Percentiles rank a stretch among this genome's conserved stretches.
Evolutionary conservation across 2,113 vertebrate species (phyloP).

Genomic region (Cephalopterus ornatus): DNA sequence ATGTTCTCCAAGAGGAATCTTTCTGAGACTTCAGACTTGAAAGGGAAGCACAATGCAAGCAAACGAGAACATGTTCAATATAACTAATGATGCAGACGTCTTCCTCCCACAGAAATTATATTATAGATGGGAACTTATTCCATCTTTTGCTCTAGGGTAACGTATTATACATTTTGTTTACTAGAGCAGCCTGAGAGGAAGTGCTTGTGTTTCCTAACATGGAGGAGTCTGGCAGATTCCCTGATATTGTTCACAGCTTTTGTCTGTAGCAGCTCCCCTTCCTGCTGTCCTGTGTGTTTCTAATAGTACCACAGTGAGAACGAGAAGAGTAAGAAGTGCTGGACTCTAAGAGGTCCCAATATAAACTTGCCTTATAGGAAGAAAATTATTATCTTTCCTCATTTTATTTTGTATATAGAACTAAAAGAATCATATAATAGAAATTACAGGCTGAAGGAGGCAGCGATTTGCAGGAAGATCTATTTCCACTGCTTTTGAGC

Average conservation of each 20-base stretch:
- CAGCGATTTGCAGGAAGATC: background rate
- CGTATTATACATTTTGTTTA: constrained; percentile 46
- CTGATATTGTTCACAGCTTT: background rate
- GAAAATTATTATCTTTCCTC: background rate
- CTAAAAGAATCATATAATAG: constrained; percentile 18
- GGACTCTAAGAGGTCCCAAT: background rate
- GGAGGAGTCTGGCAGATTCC: constrained; percentile 12
- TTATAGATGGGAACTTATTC: constrained; percentile 40
- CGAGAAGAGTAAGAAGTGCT: background rate
- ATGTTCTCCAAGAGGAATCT: constrained; percentile 28
- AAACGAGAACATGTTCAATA: background rate
- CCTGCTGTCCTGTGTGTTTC: background rate
- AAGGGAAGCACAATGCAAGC: constrained; percentile 34
- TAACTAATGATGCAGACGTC: constrained; percentile 30
- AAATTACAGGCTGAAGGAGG: background rate
- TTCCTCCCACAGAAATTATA: constrained; percentile 44
- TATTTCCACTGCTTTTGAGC: constrained; percentile 6
- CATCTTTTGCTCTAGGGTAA: background rate
- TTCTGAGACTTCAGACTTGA: constrained; percentile 22
- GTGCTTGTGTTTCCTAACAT: background rate
- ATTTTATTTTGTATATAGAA: background rate
- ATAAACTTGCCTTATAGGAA: background rate
- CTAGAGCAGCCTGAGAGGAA: constrained; percentile 39
- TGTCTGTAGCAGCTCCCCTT: background rate
- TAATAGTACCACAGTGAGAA: background rate